Base-by-base conservation (phyloP, 2,888 invertebrate genomes). In the Sarcophaga rosellei region DNA sequence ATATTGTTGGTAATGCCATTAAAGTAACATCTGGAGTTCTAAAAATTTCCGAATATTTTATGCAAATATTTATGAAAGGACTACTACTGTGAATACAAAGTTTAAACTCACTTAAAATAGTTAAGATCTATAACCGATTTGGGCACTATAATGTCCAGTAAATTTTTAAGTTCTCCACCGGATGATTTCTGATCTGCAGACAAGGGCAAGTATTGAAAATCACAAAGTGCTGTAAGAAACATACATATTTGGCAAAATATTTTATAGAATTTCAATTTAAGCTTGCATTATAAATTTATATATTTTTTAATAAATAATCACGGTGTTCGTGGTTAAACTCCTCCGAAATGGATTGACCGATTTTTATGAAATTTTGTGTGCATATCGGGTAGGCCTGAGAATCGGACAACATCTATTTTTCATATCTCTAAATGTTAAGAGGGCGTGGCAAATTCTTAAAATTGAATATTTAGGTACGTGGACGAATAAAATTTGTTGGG, bases 201-300 rank as follows among this genome's bases (percentile, higher is more conserved):
- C 88, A 98, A 94, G 2, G 99, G 98, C 85, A 99, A 93, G 92
- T 96, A 99, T 93, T 99, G 99, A 92, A 97, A 99, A 93, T 99
- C 99, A 92, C 96, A 96, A 90, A 98, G 94, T 87, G 95, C 98
- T 98, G 94, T 77, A 89, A 89, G 89, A 76, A 82, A 11, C 35
- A 35, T 35, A 66, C 45, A n/a, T n/a, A n/a, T 57, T 5, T 44
- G 59, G 8, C 11, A 63, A 65, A 35, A 35, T 25, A n/a, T 15
- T 10, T 35, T 35, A 35, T 35, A 1, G 35, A 35, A 8, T 35
- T 35, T 35, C 35, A 35, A 35, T 35, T 10, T 35, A 35, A 35
- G 35, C 35, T 35, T 35, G 45, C 15, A 61, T 17, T 53, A 17
- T 47, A 11, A 47, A 15, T 15, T n/a, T n/a, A n/a, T n/a, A n/a